These are phyloP conservation scores for Psittacula cyanocephala DNA, from an alignment of 2,113 vertebrate genomes.

Conservation along the genomic window DNA sequence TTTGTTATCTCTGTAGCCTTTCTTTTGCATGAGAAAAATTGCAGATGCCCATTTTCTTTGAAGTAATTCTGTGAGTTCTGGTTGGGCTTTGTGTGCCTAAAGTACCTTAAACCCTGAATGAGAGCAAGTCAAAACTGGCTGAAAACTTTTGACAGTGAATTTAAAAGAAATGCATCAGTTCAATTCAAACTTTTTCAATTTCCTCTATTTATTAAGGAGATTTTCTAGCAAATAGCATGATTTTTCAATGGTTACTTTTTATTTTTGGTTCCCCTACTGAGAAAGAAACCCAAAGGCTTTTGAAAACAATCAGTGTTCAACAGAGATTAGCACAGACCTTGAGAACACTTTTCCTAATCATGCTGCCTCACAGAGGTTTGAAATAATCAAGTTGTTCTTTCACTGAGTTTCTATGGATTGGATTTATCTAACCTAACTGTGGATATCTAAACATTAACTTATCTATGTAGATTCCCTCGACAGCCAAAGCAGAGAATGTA, in stretches of 20 bases:
- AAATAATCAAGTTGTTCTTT: not conserved
- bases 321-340: not conserved
- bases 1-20: not conserved
- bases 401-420: not conserved
- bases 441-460: not conserved
- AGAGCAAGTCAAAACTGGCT: not conserved
- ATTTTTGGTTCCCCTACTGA: not conserved
- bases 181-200: not conserved
- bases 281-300: not conserved
- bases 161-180: not conserved
- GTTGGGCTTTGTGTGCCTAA: not conserved
- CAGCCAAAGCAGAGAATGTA: not conserved
- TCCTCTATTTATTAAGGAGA: not conserved
- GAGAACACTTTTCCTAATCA: not conserved
- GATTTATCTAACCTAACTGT: not conserved
- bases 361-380: not conserved
- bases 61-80: not conserved
- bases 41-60: not conserved
- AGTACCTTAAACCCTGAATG: not conserved
- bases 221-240: not conserved
- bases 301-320: not conserved
- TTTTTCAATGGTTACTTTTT: not conserved
- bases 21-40: constrained; percentile 24
- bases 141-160: not conserved
- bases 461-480: not conserved